Evolutionary conservation across 2,888 invertebrate species (phyloP).

Genomic region (Andrena hattorfiana): DNA sequence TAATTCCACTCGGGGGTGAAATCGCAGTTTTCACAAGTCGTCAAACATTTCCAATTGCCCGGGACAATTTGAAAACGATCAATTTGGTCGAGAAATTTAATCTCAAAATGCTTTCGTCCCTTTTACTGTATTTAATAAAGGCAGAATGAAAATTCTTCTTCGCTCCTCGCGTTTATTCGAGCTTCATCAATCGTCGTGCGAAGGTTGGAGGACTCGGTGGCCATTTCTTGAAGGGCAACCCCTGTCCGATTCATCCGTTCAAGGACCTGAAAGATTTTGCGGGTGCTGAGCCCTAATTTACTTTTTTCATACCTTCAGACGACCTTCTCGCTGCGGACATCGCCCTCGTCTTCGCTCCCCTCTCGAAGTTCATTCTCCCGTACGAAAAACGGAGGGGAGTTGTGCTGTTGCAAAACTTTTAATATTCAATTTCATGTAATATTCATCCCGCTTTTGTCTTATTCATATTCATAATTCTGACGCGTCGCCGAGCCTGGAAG

Average conservation of each 20-base stretch:
- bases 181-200: constrained; percentile 22
- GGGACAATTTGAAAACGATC: constrained; percentile 24
- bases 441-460: constrained; percentile 27
- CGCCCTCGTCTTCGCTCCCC: constrained; percentile 24
- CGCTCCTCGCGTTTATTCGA: constrained; percentile 4
- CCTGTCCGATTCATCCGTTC: constrained; percentile 40
- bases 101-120: neutral
- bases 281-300: constrained; percentile 56
- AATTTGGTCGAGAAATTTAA: constrained; percentile 23
- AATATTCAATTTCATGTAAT: constrained; percentile 30
- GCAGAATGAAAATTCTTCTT: constrained; percentile 4
- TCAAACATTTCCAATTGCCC: constrained; percentile 29
- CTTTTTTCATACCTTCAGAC: constrained; percentile 35
- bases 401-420: constrained; percentile 29
- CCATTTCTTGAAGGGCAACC: neutral
- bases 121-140: constrained; percentile 4
- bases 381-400: constrained; percentile 8
- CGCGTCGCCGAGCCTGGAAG: neutral
- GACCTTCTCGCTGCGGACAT: constrained; percentile 51
- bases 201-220: constrained; percentile 7
- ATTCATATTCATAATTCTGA: constrained; percentile 19
- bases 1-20: constrained; percentile 26
- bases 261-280: constrained; percentile 35
- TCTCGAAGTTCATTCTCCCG: constrained; percentile 15
- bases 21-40: constrained; percentile 5